Evolutionary conservation across 2,113 vertebrate genomes (phyloP), one percentile per base, ranked within the genome.

Genomic region (Barnardius zonarius): DNA sequence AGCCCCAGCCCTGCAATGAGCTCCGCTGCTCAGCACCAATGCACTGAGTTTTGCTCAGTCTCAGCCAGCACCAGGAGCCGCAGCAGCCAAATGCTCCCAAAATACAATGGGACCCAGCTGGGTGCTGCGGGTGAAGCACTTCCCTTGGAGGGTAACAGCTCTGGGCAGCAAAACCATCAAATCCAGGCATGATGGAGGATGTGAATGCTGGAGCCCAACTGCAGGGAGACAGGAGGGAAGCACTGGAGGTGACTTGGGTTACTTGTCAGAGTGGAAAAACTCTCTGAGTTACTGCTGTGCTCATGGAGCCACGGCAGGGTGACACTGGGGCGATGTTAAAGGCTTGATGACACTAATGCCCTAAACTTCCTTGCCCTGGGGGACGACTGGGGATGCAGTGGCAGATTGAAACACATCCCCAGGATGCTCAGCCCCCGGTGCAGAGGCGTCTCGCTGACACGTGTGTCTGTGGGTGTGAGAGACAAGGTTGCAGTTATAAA

Each of bases 151-250:
- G 4, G 30, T 41, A 33, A n/a, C 11, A 17, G 52, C 33, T 27
- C 18, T 16, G 22, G 67, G 28, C 48, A 83, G 64, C 27, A 78
- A 61, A 89, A 7, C 51, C 17, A 16, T 31, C 4, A 62, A 73
- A 28, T 25, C 17, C 68, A 25, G 28, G 41, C 3, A 2, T 23
- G 55, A 39, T 28, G 4, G 2, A 28, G n/a, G 49, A 43, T 6
- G 4, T 0, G 0, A 12, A 4, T 2, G 1, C 69, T 30, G 49
- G 54, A 92, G 49, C 54, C 24, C 49, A 22, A 0, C 33, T 30
- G 33, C 3, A 3, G 54, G 28, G 23, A 31, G 17, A 41, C 1
- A 0, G 23, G 41, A 88, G 17, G 8, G 66, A 19, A n/a, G 37
- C 0, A 0, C 77, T 74, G 31, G 72, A 13, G 78, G 28, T 41